Conservation (phyloP, 2,797 vertebrate species). For the Enteromius radiatus region DNA sequence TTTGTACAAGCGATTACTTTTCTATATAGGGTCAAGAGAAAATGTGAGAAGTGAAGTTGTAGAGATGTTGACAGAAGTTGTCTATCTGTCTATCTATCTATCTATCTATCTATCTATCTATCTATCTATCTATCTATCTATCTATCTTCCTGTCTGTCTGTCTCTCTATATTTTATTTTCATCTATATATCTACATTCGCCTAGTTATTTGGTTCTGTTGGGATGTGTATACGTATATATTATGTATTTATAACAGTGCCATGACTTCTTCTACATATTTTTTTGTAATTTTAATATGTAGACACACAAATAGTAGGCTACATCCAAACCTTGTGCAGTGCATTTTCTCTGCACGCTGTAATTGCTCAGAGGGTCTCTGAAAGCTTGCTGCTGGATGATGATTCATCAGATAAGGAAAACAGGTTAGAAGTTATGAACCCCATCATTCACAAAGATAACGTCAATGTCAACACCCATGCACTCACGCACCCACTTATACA, state of each 20-base stretch:
- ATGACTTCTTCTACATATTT: not conserved
- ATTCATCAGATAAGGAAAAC: constrained; percentile 75
- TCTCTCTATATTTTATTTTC: not conserved
- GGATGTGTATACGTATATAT: not conserved
- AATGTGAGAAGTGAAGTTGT: not conserved
- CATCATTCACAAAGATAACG: constrained; percentile 81
- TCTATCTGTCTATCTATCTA: not conserved
- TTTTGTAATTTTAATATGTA: not conserved
- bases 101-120: not conserved
- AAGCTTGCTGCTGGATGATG: constrained; percentile 70
- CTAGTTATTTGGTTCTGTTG: not conserved
- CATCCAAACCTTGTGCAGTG: constrained; percentile 21
- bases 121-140: not conserved
- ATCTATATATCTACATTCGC: no score
- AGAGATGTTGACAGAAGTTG: not conserved
- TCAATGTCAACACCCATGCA: constrained; percentile 42
- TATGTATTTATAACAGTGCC: not conserved
- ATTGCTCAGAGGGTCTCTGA: constrained; percentile 67
- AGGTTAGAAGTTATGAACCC: constrained; percentile 82
- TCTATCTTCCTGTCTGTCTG: rapidly evolving
- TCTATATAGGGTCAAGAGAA: not conserved
- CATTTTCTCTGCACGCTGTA: constrained; percentile 40
- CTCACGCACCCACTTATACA: constrained; percentile 20
- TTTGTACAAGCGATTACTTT: constrained; percentile 14
- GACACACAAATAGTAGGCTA: not conserved